Evolutionary conservation across 2,797 vertebrate genomes (phyloP).

Genomic region (Prionace glauca): DNA sequence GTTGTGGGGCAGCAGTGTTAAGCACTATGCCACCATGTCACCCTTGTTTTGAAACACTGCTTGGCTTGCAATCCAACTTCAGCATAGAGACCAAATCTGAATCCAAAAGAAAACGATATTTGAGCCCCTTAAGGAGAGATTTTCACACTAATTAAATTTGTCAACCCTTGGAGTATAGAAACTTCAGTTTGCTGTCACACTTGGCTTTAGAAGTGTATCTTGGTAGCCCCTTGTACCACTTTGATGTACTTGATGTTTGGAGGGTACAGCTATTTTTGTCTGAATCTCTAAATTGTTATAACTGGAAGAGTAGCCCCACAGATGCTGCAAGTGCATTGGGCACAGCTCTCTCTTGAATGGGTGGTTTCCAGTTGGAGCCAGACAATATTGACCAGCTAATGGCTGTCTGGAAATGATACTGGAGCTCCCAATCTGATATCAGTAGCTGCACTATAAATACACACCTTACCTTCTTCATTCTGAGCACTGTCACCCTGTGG

Average conservation of each 20-base stretch:
- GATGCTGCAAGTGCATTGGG: background rate
- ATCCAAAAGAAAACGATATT: background rate
- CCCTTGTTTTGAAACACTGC: background rate
- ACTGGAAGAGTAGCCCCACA: background rate
- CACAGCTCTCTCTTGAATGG: background rate
- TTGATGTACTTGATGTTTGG: background rate
- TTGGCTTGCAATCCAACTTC: background rate
- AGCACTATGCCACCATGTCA: too few species aligned
- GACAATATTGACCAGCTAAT: background rate
- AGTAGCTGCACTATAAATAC: background rate
- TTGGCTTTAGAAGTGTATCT: background rate
- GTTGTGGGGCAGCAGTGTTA: too few species aligned
- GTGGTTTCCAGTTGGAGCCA: background rate
- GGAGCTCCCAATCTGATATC: background rate
- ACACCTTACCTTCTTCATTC: background rate
- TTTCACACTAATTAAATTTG: background rate
- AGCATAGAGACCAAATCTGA: background rate
- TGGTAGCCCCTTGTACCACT: background rate
- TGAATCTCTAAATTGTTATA: background rate
- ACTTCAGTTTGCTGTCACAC: background rate
- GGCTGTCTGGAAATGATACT: background rate
- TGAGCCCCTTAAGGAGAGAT: background rate
- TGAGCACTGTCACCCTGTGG: background rate
- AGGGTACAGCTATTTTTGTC: background rate
- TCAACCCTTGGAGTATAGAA: background rate